These are phyloP conservation scores for Montipora cactus DNA, from an alignment of 64 coral and sea anemone species.

Conservation along the genomic window DNA sequence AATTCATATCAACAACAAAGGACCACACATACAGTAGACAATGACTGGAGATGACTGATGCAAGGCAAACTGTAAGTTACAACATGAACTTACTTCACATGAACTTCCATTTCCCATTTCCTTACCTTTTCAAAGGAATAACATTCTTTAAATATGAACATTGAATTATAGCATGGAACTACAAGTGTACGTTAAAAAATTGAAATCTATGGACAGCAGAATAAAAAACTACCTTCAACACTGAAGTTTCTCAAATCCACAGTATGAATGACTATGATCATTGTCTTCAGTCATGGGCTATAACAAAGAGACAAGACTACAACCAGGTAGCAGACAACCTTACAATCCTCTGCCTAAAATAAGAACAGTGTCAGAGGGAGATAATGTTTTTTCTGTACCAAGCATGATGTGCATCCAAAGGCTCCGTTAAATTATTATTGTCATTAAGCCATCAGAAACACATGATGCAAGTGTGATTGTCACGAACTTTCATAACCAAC, in stretches of 20 bases:
- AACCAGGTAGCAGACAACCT: constrained; percentile 16
- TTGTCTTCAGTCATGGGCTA: constrained; percentile 24
- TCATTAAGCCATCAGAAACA: not conserved
- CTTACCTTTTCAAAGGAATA: not conserved
- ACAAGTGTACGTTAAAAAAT: not conserved
- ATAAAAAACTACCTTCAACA: not conserved
- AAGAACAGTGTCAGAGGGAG: constrained; percentile 31
- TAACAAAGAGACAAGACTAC: constrained; percentile 54
- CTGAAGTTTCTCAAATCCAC: not conserved
- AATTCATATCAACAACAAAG: too few species aligned
- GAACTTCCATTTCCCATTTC: not conserved
- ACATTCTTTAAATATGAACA: too few species aligned
- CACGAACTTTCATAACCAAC: not conserved
- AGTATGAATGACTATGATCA: not conserved
- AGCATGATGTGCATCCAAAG: constrained; percentile 26
- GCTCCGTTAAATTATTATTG: not conserved
- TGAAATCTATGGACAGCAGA: not conserved
- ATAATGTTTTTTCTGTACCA: not conserved
- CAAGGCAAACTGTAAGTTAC: too few species aligned
- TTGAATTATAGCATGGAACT: too few species aligned
- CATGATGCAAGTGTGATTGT: not conserved
- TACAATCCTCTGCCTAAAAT: not conserved
- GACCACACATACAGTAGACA: too few species aligned
- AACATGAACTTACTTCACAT: too few species aligned
- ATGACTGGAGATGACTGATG: too few species aligned